phyloP scores from a whole-genome alignment of 2,113 vertebrate species.

The Cryptomyrus ogoouensis region DNA sequence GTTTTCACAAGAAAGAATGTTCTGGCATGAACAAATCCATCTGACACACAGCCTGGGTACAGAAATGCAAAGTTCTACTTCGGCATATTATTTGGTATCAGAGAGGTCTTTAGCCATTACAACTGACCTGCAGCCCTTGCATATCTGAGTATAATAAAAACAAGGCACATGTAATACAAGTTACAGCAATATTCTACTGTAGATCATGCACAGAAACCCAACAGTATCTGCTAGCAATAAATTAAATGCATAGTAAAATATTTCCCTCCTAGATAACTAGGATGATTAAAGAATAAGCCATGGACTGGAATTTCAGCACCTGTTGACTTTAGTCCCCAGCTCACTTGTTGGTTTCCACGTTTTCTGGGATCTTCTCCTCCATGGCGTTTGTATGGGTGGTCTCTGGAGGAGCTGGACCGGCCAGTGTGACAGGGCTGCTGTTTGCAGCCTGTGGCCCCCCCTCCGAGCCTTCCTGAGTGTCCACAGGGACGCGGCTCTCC shows the following conservation, averaged over 20 bases:
- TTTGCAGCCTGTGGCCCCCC: neutral
- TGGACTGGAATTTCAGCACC: neutral
- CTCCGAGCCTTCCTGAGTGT: conserved; percentile 30
- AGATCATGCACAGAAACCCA: neutral
- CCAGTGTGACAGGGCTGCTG: conserved; percentile 12
- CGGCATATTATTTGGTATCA: neutral
- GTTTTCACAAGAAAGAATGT: neutral
- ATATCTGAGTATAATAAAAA: neutral
- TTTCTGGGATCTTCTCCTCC: neutral
- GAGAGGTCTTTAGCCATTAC: neutral
- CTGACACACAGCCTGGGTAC: neutral
- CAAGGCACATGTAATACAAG: neutral
- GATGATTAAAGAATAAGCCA: neutral
- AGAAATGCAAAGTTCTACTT: neutral
- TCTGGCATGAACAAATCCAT: neutral
- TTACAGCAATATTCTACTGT: neutral
- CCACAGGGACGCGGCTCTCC: conserved; percentile 24
- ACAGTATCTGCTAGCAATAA: neutral
- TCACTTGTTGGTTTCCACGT: conserved; percentile 44
- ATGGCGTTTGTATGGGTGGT: neutral
- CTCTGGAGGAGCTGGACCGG: neutral
- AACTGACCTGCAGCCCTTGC: neutral
- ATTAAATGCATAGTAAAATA: neutral
- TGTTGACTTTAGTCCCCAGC: conserved; percentile 47
- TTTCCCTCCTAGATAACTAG: neutral